A percentile compares a stretch with the other conserved stretches of the same genome.
Evolutionary conservation across 1,140 invertebrate species (phyloP).

Genomic region (Wasmannia auropunctata): DNA sequence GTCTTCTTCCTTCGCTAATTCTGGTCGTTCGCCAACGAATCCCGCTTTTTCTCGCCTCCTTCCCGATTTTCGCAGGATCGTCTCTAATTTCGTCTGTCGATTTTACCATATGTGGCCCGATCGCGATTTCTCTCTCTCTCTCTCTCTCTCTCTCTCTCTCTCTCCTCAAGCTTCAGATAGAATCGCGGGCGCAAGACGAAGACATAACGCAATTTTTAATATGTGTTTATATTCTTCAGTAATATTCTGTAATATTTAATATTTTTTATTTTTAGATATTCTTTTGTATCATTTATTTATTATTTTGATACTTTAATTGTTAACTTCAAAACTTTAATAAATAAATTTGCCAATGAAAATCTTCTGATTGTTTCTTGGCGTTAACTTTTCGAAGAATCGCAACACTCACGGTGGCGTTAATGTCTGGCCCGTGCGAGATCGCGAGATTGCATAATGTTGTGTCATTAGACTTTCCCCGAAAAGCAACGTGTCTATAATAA

Average conservation of each 20-base stretch:
- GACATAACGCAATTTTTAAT: neutral
- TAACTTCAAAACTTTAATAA: neutral
- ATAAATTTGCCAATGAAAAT: neutral
- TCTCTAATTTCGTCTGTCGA: neutral
- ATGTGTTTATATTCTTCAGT: neutral
- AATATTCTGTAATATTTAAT: neutral
- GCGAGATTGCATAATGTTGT: slow-evolving; percentile 65
- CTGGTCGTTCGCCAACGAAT: slow-evolving; percentile 29
- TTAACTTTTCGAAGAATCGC: neutral
- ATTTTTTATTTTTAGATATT: neutral
- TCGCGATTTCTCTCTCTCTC: too few relatives aligned
- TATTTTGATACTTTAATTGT: neutral
- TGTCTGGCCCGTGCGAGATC: slow-evolving; percentile 7
- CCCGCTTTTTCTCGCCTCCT: slow-evolving; percentile 50
- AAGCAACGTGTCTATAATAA: slow-evolving; percentile 66
- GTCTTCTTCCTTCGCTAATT: slow-evolving; percentile 18
- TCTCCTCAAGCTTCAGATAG: neutral
- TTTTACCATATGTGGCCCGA: neutral
- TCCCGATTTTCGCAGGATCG: slow-evolving; percentile 36
- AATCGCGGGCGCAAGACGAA: neutral
- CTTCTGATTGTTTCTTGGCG: neutral
- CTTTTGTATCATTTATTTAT: neutral
- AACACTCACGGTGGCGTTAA: neutral
- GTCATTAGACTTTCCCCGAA: slow-evolving; percentile 70
- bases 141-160: too few relatives aligned